These are phyloP conservation scores for Psettodes erumei DNA, from an alignment of 2,113 vertebrate genomes.

Conservation along the genomic window DNA sequence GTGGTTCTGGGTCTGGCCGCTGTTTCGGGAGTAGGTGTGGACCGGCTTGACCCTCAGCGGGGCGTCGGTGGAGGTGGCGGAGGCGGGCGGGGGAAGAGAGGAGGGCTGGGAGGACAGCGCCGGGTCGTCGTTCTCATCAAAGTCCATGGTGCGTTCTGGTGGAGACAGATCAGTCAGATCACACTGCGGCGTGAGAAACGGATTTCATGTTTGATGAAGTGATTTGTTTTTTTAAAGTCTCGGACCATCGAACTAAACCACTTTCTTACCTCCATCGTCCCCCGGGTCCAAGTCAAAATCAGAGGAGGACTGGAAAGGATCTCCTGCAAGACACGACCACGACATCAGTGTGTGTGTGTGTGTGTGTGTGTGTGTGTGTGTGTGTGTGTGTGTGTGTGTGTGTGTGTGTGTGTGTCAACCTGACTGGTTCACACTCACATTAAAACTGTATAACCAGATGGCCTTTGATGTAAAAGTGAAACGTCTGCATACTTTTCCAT, in stretches of 20 bases:
- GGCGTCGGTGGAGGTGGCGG: conserved; percentile 36
- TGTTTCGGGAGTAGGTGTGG: conserved; percentile 71
- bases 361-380: too few relatives aligned
- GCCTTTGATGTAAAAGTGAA: too few relatives aligned
- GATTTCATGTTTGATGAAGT: too few relatives aligned
- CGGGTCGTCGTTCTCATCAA: conserved; percentile 51
- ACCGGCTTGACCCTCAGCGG: conserved; percentile 48
- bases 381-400: too few relatives aligned
- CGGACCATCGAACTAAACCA: neutral
- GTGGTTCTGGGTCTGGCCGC: conserved; percentile 16
- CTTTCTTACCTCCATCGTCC: conserved; percentile 62
- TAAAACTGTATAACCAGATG: too few relatives aligned
- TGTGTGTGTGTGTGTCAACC: too few relatives aligned
- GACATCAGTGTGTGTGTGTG: too few relatives aligned
- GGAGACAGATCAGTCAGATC: neutral
- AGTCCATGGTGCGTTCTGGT: conserved; percentile 47
- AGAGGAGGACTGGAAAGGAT: conserved; percentile 62
- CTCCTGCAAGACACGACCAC: conserved; percentile 43
- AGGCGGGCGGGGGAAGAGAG: neutral
- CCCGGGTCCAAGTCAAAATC: conserved; percentile 58
- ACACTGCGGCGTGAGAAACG: too few relatives aligned
- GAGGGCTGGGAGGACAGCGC: conserved; percentile 37
- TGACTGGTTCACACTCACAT: too few relatives aligned
- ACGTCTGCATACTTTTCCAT: too few relatives aligned
- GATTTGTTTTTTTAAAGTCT: too few relatives aligned